These are phyloP conservation scores for Metopia argyrocephala DNA, from an alignment of 2,888 invertebrate genomes.

Conservation along the genomic window DNA sequence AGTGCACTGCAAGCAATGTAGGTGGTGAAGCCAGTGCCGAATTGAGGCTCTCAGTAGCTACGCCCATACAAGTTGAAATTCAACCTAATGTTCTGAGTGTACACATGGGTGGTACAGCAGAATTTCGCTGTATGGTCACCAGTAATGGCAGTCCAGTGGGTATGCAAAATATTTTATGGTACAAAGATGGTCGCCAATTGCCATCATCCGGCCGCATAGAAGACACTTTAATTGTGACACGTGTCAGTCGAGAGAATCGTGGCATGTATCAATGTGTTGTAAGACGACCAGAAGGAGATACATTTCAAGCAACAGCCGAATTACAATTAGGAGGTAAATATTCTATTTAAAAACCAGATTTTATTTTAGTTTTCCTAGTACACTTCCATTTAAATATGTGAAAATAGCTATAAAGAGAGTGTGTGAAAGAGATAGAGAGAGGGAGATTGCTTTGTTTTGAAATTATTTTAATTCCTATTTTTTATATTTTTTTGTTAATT, in stretches of 20 bases:
- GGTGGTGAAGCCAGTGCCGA: slow-evolving; percentile 86
- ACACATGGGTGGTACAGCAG: slow-evolving; percentile 86
- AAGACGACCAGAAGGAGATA: slow-evolving; percentile 85
- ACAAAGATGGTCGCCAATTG: slow-evolving; percentile 84
- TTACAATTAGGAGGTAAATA: slow-evolving; percentile 84
- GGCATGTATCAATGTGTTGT: slow-evolving; percentile 89
- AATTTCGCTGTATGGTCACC: slow-evolving; percentile 83
- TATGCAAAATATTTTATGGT: slow-evolving; percentile 82
- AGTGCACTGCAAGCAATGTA: slow-evolving; percentile 84
- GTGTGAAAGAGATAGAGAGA: too few relatives aligned
- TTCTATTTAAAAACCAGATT: background rate
- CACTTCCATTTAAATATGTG: too few relatives aligned
- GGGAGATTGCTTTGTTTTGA: background rate
- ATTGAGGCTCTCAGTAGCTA: slow-evolving; percentile 82
- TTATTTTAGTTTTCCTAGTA: too few relatives aligned
- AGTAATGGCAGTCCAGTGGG: slow-evolving; percentile 81
- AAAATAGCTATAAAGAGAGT: too few relatives aligned
- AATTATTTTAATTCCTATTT: background rate
- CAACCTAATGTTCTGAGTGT: slow-evolving; percentile 84
- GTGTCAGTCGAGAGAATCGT: slow-evolving; percentile 85
- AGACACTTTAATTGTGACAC: slow-evolving; percentile 83
- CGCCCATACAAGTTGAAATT: slow-evolving; percentile 84
- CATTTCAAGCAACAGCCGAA: slow-evolving; percentile 87
- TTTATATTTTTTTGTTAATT: slow-evolving; percentile 28
- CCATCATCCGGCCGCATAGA: slow-evolving; percentile 83